Evolutionary conservation across 2,113 vertebrate species (phyloP).

Genomic region (Clupea harengus): DNA sequence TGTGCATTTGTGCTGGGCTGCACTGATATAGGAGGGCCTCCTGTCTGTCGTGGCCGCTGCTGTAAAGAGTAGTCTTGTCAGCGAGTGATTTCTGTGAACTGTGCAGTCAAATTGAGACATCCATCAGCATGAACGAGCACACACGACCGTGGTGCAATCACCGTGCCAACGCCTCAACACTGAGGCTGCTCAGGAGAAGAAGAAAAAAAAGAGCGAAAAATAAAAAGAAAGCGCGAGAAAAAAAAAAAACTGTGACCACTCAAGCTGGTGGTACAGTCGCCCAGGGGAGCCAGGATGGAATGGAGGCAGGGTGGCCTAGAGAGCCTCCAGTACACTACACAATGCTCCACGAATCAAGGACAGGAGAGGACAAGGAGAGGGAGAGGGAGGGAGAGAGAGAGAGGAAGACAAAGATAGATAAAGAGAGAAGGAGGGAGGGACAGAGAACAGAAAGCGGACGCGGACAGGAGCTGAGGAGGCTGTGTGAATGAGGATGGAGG

Average conservation of each 20-base stretch:
- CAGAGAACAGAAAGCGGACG: background rate
- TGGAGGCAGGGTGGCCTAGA: background rate
- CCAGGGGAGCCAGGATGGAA: background rate
- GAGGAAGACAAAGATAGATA: background rate
- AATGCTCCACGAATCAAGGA: background rate
- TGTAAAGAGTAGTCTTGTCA: conserved; percentile 36
- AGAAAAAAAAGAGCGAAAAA: background rate
- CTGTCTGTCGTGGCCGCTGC: background rate
- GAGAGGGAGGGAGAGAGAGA: background rate
- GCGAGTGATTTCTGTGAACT: conserved; percentile 30
- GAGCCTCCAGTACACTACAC: background rate
- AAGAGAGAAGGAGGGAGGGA: background rate
- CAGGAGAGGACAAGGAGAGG: background rate
- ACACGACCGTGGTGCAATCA: conserved; percentile 6
- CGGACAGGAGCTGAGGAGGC: background rate
- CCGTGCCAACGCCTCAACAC: conserved; percentile 27
- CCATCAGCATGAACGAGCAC: conserved; percentile 30
- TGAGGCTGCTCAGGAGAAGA: background rate
- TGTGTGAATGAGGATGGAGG: background rate
- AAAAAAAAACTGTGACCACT: conserved; percentile 24
- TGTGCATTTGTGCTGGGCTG: background rate
- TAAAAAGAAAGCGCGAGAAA: background rate
- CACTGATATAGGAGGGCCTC: background rate
- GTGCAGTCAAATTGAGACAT: conserved; percentile 40
- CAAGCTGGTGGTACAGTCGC: background rate